Evolutionary conservation across 2,797 vertebrate species (phyloP).

Genomic region (Poliocrania exsul): DNA sequence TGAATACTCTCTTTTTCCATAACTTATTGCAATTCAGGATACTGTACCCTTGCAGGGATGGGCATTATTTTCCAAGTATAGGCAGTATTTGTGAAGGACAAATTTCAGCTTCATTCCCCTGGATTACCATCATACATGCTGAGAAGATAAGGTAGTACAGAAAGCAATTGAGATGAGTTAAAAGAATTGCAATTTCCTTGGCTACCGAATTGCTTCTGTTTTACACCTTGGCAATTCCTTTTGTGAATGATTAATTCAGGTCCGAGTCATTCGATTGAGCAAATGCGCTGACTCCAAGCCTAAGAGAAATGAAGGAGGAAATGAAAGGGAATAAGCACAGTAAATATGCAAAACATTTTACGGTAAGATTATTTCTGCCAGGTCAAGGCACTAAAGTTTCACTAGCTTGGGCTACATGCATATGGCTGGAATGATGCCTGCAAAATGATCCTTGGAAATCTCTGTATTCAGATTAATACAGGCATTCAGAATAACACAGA

Average conservation of each 20-base stretch:
- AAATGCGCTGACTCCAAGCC: not conserved
- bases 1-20: not conserved
- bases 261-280: not conserved
- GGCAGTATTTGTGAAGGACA: not conserved
- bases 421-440: not conserved
- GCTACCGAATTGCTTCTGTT: constrained; percentile 3
- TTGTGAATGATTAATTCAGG: constrained; percentile 27
- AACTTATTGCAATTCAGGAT: not conserved
- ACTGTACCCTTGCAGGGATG: not conserved
- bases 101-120: not conserved
- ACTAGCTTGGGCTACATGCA: not conserved
- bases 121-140: not conserved
- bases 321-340: not conserved
- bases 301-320: not conserved
- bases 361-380: not conserved
- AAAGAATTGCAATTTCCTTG: not conserved
- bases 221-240: not conserved
- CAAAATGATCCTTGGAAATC: not conserved
- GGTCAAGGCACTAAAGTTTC: not conserved
- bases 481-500: not conserved
- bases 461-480: not conserved
- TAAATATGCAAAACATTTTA: not conserved
- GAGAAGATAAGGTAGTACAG: not conserved
- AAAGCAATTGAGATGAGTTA: not conserved
- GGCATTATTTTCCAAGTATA: not conserved